Base-by-base conservation (phyloP, 2,113 vertebrate species). In the Empidonax traillii region DNA sequence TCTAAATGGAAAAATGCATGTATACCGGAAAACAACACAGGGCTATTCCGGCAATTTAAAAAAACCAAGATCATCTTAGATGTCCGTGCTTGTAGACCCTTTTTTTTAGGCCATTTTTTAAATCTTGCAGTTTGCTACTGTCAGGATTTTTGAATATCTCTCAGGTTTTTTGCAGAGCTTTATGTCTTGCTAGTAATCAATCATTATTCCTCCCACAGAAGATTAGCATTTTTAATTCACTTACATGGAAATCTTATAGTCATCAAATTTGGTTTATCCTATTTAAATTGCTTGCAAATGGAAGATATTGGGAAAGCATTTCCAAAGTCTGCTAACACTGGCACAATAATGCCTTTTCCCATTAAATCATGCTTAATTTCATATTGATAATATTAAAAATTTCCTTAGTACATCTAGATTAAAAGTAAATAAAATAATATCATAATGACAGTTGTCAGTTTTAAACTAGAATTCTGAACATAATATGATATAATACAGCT, bases 191-290 rank as follows among this genome's bases (percentile, higher is more conserved):
- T 41, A 46, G 37, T 71, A 96, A 86, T 58, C n/a, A 75, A 25
- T 66, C 17, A 59, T 89, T 85, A 87, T 85, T 92, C 39, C 69
- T 94, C n/a, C 27, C 37, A 85, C 18, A 62, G 69, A 77, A 93
- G n/a, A 76, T 85, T 25, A 94, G 27, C 73, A 33, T 87, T 92
- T 89, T 95, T 89, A 59, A 91, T 93, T 56, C 56, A 8, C 10
- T 86, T 87, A 35, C 30, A 41, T n/a, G 83, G 61, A 86, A 97
- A 85, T 87, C 35, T 72, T 89, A 58, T 33, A 62, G 62, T 85
- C 18, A 78, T 83, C 25, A 58, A 41, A 47, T 85, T 84, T 10
- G 7, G 74, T 91, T 85, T 76, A 53, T 47, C 31, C 19, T 66
- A 21, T 66, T 77, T 59, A 75, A 55, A 55, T 90, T 41, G 9